Base-by-base conservation (phyloP, 2,888 invertebrate species). In the Latheticus oryzae region DNA sequence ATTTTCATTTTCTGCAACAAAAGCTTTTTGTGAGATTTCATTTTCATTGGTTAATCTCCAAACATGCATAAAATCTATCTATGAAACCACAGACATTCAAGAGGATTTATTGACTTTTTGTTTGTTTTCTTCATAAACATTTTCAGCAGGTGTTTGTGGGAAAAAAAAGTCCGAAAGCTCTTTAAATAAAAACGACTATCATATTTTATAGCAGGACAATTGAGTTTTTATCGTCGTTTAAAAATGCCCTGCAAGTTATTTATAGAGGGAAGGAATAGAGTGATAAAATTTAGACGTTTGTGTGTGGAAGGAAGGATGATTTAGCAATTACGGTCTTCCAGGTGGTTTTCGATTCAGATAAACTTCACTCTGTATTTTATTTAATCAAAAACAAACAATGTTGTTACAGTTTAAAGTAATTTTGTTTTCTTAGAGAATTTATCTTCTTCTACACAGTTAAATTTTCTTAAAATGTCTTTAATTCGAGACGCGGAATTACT, bases 231-330 rank as follows among this genome's bases (percentile, higher is more conserved):
- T 47, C 30, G 47, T 12, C 37, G 15, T 32, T 33, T 24, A 47
- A 47, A 45, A 47, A 42, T 16, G 23, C 26, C 11, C 15, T 15
- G 13, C 15, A 42, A 45, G 45, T 45, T 45, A 45, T 45, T 30
- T 30, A 32, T 32, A 17, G 9, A 16, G 26, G 17, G 23, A 12
- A 26, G 37, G 17, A 47, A 47, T 33, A 23, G 16, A 35, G 24
- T 48, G 48, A 23, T 37, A 48, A 48, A 48, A 48, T 48, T 45
- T 30, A 45, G 45, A 26, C 28, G 47, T 32, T 37, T 13, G 26
- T 9, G 26, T 16, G 16, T 5, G 16, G 8, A 8, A 35, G 48
- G 23, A 48, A 48, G 35, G 48, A 37, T 48, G 37, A 48, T 48
- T 33, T 21, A 13, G n/a, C 35, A 47, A 47, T 33, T 47, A 33